A percentile compares a stretch with the other conserved stretches of the same genome.
Conservation (phyloP, 2,888 invertebrate genomes). For the Andrena hattorfiana region DNA sequence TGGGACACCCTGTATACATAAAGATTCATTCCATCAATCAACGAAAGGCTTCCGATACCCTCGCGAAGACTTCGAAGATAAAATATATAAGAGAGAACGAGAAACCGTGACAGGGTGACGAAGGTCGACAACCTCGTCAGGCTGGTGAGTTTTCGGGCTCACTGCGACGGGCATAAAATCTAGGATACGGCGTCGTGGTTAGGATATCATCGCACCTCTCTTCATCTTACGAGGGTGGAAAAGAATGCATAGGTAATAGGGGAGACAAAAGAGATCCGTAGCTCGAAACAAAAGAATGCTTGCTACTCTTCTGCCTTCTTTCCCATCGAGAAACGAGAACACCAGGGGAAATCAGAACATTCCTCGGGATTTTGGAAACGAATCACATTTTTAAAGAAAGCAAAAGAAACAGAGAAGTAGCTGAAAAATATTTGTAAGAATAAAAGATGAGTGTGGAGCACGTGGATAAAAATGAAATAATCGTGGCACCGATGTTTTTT, state of each 20-base stretch:
- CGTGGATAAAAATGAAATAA: background rate
- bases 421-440: background rate
- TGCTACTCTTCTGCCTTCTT: background rate
- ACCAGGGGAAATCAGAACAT: background rate
- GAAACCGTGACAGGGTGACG: constrained; percentile 27
- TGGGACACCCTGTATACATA: background rate
- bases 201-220: constrained; percentile 9
- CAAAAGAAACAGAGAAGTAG: background rate
- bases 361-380: background rate
- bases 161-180: constrained; percentile 30
- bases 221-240: background rate
- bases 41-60: constrained; percentile 8
- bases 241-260: background rate
- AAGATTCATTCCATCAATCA: constrained; percentile 45
- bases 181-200: constrained; percentile 11
- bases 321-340: background rate
- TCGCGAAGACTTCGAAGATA: constrained; percentile 22
- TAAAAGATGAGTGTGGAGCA: background rate
- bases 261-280: constrained; percentile 18
- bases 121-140: constrained; percentile 46
- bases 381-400: background rate
- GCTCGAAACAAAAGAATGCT: background rate
- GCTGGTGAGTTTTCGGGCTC: constrained; percentile 16
- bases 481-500: constrained; percentile 1
- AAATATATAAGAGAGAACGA: constrained; percentile 11